A percentile compares a stretch with the other conserved stretches of the same genome.
Evolutionary conservation across 2,888 invertebrate genomes (phyloP).

Genomic region (Eupithecia dodoneata): DNA sequence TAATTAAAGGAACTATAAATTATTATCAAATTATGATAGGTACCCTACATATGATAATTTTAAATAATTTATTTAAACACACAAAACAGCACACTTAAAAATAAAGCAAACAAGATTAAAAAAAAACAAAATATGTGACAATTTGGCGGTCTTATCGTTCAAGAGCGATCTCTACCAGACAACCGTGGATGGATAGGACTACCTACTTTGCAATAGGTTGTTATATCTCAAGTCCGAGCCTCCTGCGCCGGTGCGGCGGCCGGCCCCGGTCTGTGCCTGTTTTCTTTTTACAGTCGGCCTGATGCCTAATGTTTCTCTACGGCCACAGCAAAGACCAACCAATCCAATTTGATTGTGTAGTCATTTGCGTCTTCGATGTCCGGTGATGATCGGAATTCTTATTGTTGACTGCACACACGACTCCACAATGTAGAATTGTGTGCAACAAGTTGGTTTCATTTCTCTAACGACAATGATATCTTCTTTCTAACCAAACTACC

Average conservation of each 20-base stretch:
- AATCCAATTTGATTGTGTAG: slow-evolving; percentile 17
- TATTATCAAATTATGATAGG: too few relatives aligned
- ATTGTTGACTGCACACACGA: neutral
- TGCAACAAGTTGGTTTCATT: neutral
- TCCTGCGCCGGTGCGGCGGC: neutral
- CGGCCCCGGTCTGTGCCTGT: neutral
- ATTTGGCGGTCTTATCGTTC: too few relatives aligned
- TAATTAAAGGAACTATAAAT: too few relatives aligned
- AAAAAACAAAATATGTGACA: too few relatives aligned
- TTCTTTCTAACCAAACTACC: too few relatives aligned
- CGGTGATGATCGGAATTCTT: too few relatives aligned
- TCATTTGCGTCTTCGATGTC: slow-evolving; percentile 15
- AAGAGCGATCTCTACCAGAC: too few relatives aligned
- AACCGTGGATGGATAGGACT: too few relatives aligned
- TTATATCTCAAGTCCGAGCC: neutral
- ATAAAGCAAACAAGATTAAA: too few relatives aligned
- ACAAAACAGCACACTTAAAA: too few relatives aligned
- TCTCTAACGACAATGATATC: neutral
- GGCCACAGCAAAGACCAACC: neutral
- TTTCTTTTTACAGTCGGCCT: neutral
- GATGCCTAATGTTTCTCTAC: neutral
- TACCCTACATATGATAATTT: too few relatives aligned
- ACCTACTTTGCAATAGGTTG: neutral
- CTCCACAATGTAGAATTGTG: neutral
- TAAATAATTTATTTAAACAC: too few relatives aligned